A percentile compares a stretch with the other conserved stretches of the same genome.
Evolutionary conservation across 2,888 invertebrate species (phyloP).

Genomic region (Leucophenga maculata): DNA sequence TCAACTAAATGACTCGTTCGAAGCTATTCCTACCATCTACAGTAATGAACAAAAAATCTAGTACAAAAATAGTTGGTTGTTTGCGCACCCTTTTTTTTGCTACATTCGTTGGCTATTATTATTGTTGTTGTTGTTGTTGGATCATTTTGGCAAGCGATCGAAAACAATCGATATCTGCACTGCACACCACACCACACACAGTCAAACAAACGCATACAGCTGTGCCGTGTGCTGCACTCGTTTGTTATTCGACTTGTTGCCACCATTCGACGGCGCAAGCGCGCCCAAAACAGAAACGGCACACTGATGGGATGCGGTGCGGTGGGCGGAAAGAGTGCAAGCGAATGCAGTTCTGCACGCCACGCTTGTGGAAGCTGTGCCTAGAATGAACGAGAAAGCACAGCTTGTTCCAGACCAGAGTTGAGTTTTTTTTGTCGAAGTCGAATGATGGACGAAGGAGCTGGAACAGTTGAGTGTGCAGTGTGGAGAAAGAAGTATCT

Average conservation of each 20-base stretch:
- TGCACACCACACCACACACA: not conserved
- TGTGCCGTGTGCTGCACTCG: slow-evolving; percentile 4
- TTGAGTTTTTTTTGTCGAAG: no score
- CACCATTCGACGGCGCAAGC: not conserved
- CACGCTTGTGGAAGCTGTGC: slow-evolving; percentile 8
- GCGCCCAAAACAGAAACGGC: not conserved
- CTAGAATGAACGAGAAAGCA: not conserved
- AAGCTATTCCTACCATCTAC: no score
- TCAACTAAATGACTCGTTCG: no score
- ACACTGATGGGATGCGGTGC: not conserved
- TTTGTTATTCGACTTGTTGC: slow-evolving; percentile 7
- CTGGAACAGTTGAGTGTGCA: no score
- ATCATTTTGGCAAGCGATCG: slow-evolving; percentile 6
- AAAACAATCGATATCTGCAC: slow-evolving; percentile 14
- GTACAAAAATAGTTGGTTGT: slow-evolving; percentile 8
- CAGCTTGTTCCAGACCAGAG: not conserved
- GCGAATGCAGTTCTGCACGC: not conserved
- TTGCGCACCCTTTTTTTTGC: slow-evolving; percentile 8
- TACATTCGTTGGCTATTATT: slow-evolving; percentile 26
- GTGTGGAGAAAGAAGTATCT: not conserved
- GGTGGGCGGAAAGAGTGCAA: not conserved
- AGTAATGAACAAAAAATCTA: no score
- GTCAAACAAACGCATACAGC: no score
- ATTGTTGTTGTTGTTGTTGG: slow-evolving; percentile 19
- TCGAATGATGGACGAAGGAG: not conserved